Percentiles rank a stretch among this genome's conserved stretches.
Evolutionary conservation across 2,113 vertebrate genomes (phyloP).

Genomic region (Hoplias malabaricus): DNA sequence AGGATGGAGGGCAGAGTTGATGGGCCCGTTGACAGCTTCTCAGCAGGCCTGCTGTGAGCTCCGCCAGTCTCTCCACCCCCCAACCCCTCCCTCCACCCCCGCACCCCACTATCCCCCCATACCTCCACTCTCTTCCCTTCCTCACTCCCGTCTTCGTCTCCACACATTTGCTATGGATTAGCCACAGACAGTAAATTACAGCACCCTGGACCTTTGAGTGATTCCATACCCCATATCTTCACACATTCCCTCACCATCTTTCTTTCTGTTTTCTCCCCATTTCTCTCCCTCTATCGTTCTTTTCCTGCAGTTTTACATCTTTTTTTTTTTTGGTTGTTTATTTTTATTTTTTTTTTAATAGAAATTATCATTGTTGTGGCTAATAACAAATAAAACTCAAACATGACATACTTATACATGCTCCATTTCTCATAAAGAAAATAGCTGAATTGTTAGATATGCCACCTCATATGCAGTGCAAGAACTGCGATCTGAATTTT

Average conservation of each 20-base stretch:
- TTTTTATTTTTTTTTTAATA: slow-evolving; percentile 37
- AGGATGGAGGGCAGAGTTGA: slow-evolving; percentile 67
- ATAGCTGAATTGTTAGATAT: no score
- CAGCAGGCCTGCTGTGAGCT: slow-evolving; percentile 78
- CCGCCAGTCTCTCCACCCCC: slow-evolving; percentile 25
- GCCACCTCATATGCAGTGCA: no score
- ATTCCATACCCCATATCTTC: slow-evolving; percentile 71
- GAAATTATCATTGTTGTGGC: neutral
- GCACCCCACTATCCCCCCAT: slow-evolving; percentile 41
- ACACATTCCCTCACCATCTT: slow-evolving; percentile 51
- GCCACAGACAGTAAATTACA: slow-evolving; percentile 77
- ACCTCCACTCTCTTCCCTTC: neutral
- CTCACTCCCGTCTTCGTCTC: slow-evolving; percentile 33
- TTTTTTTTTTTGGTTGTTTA: slow-evolving; percentile 31
- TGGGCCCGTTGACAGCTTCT: slow-evolving; percentile 77
- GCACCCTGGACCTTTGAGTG: slow-evolving; percentile 65
- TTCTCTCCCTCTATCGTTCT: slow-evolving; percentile 52
- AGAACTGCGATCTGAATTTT: no score
- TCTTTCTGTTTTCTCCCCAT: slow-evolving; percentile 24
- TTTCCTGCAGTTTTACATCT: no score
- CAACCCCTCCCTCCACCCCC: slow-evolving; percentile 49
- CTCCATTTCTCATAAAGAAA: no score
- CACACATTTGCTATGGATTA: slow-evolving; percentile 81
- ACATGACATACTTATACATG: no score
- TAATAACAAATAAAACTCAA: no score